Percentiles rank a stretch among this genome's conserved stretches.
These are phyloP conservation scores for Junonia oenone DNA, from an alignment of 2,888 invertebrate species.

Conservation along the genomic window DNA sequence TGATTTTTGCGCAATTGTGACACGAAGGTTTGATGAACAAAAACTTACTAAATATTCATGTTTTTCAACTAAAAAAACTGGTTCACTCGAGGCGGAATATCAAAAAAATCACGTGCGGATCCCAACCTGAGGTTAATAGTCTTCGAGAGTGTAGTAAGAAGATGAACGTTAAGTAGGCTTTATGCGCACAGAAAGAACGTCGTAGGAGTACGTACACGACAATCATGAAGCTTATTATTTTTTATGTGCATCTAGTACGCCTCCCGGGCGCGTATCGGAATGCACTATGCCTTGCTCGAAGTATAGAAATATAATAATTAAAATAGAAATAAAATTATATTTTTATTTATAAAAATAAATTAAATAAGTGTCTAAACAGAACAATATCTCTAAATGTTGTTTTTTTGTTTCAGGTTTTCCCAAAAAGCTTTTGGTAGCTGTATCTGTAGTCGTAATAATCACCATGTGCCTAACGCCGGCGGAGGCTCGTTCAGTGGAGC, in stretches of 20 bases:
- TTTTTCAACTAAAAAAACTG: conserved; percentile 24
- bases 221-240: conserved; percentile 72
- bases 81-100: conserved; percentile 26
- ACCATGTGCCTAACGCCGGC: conserved; percentile 64
- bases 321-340: no score
- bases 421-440: conserved; percentile 76
- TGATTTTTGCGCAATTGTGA: conserved; percentile 45
- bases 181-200: conserved; percentile 35
- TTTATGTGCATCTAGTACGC: conserved; percentile 61
- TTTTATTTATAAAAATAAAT: no score
- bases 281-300: conserved; percentile 31
- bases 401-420: conserved; percentile 72
- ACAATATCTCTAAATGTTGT: no score
- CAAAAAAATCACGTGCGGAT: conserved; percentile 45
- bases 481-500: conserved; percentile 54
- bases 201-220: conserved; percentile 45
- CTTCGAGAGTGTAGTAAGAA: conserved; percentile 53
- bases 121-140: conserved; percentile 41
- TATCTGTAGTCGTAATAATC: conserved; percentile 62
- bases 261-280: conserved; percentile 36
- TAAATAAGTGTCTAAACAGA: no score
- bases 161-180: conserved; percentile 54
- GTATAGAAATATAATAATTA: conserved; percentile 8
- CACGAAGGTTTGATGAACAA: conserved; percentile 24
- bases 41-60: conserved; percentile 18